Evolutionary conservation across 2,113 vertebrate genomes (phyloP).

Genomic region (Petrocephalus microphthalmus): DNA sequence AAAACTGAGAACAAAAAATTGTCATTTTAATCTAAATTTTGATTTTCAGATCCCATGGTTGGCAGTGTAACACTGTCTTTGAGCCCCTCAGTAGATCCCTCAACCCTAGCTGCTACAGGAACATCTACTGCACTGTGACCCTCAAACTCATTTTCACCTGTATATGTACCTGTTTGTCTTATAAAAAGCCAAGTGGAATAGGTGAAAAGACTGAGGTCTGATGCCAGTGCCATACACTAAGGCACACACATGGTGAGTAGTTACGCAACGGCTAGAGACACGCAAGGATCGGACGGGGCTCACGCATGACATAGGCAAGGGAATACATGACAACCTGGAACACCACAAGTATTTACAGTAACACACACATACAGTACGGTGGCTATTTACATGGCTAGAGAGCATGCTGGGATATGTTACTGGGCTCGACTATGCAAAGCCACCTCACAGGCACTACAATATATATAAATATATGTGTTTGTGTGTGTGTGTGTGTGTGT

Average conservation of each 20-base stretch:
- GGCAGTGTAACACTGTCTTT: no score
- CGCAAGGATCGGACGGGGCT: neutral
- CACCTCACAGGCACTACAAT: neutral
- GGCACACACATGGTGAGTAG: neutral
- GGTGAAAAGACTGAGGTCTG: neutral
- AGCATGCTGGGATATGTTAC: no score
- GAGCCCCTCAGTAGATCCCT: no score
- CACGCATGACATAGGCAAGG: neutral
- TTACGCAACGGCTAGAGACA: neutral
- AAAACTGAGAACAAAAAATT: no score
- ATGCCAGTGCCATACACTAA: neutral
- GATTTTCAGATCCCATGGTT: no score
- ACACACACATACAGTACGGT: neutral
- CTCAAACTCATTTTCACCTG: neutral
- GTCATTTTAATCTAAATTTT: neutral
- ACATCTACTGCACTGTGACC: no score
- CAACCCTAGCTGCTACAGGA: no score
- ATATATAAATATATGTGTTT: neutral
- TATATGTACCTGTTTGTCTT: neutral
- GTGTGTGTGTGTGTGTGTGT: neutral
- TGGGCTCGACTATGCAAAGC: no score
- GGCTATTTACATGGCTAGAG: neutral
- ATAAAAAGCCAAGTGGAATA: neutral
- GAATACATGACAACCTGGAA: neutral
- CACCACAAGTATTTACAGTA: neutral